These are phyloP conservation scores for Chaetodon trifascialis DNA, from an alignment of 2,113 vertebrate genomes.

Conservation along the genomic window DNA sequence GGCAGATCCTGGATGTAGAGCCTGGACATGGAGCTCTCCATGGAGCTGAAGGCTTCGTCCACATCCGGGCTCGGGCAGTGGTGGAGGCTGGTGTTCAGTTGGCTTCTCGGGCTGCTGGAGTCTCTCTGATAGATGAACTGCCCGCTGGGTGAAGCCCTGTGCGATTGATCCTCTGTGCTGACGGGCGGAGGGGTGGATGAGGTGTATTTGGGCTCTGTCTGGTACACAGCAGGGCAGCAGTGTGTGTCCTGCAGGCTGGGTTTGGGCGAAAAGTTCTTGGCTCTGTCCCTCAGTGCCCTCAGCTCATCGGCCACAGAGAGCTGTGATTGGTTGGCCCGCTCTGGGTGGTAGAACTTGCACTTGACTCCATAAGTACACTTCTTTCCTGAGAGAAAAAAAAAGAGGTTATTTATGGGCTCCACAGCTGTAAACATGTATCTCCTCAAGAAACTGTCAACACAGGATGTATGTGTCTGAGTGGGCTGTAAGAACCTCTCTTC, in stretches of 20 bases:
- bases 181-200: conserved; percentile 14
- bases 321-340: conserved; percentile 85
- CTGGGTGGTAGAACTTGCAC: conserved; percentile 93
- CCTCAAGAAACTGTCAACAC: neutral
- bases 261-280: conserved; percentile 43
- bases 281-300: conserved; percentile 83
- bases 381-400: conserved; percentile 83
- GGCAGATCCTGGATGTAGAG: conserved; percentile 63
- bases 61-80: conserved; percentile 39
- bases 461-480: neutral
- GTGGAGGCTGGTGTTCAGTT: neutral
- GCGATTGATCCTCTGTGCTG: conserved; percentile 39
- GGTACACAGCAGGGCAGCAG: conserved; percentile 2
- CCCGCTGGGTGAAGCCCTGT: conserved; percentile 56
- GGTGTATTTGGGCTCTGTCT: conserved; percentile 15
- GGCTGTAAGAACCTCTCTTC: neutral
- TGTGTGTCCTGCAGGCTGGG: neutral
- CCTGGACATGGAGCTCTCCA: conserved; percentile 68
- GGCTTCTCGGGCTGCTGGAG: conserved; percentile 27
- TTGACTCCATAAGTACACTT: conserved; percentile 95
- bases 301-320: conserved; percentile 91
- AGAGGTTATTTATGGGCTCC: neutral
- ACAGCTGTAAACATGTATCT: neutral
- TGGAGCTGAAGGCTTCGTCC: conserved; percentile 77
- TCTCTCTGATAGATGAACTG: conserved; percentile 49